Base-by-base conservation (phyloP, 1,140 invertebrate species). In the Carcinoscorpius rotundicauda region DNA sequence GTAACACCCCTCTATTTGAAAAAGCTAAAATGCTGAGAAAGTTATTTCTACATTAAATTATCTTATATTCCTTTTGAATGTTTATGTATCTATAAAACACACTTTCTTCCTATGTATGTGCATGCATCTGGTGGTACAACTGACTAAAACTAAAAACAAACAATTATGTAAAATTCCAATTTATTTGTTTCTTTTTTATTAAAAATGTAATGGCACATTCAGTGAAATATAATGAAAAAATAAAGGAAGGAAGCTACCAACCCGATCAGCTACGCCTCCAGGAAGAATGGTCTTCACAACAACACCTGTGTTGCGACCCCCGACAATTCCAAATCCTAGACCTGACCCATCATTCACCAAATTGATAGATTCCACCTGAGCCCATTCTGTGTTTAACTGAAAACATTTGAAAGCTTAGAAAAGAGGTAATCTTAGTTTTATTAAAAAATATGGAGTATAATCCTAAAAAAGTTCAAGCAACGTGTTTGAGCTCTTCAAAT, bases 311-410 rank as follows among this genome's bases (percentile, higher is more conserved):
- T 89, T 94, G 60, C 89, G 81, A 6, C 93, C 93, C 60, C 93
- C 94, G 68, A 97, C 93, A 69, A 97, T 91, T 61, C 94, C 94
- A 79, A 97, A 97, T 62, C 95, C 96, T 72, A 97, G 83, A 52
- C 93, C 93, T 70, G 90, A 91, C 51, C 93, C 93, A 84, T 97
- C 93, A 78, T 97, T 97, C 49, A 94, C 85, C 63, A 97, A 80
- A 74, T 96, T 92, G 71, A 97, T 93, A 65, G 91, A 88, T 82
- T 97, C 93, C 71, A 97, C 89, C 80, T 97, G 92, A 49, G 90
- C 91, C 89, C 92, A 97, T 79, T 97, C 93, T 70, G 91, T 91
- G 73, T 86, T 89, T 76, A 91, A 82, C 87, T 90, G 82, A 68
- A 80, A 72, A 71, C 69, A 70, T 10, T 50, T 6, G 11, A 58